Evolutionary conservation across 2,888 invertebrate species (phyloP).

Genomic region (Eupeodes luniger): DNA sequence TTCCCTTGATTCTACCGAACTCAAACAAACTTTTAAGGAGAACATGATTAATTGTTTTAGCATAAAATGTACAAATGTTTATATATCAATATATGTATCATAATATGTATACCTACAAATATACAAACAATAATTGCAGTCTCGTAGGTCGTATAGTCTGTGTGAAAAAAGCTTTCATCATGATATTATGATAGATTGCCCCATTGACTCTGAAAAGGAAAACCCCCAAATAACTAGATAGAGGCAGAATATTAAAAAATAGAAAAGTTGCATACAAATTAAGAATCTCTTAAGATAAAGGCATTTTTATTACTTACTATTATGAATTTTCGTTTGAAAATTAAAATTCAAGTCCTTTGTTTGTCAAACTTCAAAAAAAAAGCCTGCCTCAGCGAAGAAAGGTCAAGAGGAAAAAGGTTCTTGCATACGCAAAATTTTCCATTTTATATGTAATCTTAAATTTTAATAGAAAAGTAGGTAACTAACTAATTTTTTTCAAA

Average conservation of each 20-base stretch:
- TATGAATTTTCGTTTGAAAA: too few species aligned
- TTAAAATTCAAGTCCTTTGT: too few species aligned
- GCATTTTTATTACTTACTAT: background rate
- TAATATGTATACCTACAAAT: too few species aligned
- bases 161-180: conserved; percentile 55
- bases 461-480: too few species aligned
- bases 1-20: conserved; percentile 49
- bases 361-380: too few species aligned
- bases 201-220: conserved; percentile 55
- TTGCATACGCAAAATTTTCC: too few species aligned
- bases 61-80: conserved; percentile 2
- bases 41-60: conserved; percentile 67
- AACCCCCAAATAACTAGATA: background rate
- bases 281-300: background rate
- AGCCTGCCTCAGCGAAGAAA: too few species aligned
- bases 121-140: conserved; percentile 47
- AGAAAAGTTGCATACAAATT: background rate
- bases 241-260: background rate
- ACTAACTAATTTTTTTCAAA: too few species aligned
- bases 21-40: conserved; percentile 48
- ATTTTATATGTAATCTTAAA: too few species aligned
- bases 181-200: conserved; percentile 61
- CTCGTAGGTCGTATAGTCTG: conserved; percentile 3
- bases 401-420: too few species aligned
- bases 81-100: background rate